Evolutionary conservation across 2,797 vertebrate genomes (phyloP).

Genomic region (Pygocentrus nattereri): DNA sequence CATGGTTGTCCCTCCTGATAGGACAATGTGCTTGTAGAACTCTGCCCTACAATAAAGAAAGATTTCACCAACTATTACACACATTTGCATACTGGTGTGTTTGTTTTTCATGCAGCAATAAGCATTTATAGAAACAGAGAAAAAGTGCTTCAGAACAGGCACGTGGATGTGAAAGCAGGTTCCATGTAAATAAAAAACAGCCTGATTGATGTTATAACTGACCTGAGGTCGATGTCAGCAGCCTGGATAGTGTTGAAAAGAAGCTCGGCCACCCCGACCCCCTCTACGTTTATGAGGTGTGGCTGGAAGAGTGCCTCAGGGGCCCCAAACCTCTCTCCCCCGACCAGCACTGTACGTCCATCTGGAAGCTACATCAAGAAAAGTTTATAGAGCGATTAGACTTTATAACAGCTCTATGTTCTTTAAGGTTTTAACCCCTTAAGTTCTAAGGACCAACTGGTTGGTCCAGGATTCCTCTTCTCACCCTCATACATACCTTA

Average conservation of each 20-base stretch:
- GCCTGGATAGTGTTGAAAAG: slow-evolving; percentile 88
- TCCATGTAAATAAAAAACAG: neutral
- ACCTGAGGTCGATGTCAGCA: slow-evolving; percentile 84
- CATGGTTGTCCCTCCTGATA: slow-evolving; percentile 85
- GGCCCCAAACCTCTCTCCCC: slow-evolving; percentile 85
- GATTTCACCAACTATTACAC: too few species aligned
- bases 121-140: too few species aligned
- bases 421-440: neutral
- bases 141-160: neutral
- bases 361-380: slow-evolving; percentile 76
- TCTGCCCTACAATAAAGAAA: slow-evolving; percentile 71
- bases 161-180: neutral
- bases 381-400: neutral
- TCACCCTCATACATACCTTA: too few species aligned
- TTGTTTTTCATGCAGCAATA: too few species aligned
- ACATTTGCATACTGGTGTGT: too few species aligned
- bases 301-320: slow-evolving; percentile 87
- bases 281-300: slow-evolving; percentile 85
- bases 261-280: slow-evolving; percentile 82
- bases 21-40: slow-evolving; percentile 86
- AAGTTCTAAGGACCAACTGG: too few species aligned
- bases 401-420: neutral
- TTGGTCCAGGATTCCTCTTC: too few species aligned
- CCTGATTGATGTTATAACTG: neutral
- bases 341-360: slow-evolving; percentile 79